Conservation (phyloP, 2,113 vertebrate species). For the Maccullochella peelii region DNA sequence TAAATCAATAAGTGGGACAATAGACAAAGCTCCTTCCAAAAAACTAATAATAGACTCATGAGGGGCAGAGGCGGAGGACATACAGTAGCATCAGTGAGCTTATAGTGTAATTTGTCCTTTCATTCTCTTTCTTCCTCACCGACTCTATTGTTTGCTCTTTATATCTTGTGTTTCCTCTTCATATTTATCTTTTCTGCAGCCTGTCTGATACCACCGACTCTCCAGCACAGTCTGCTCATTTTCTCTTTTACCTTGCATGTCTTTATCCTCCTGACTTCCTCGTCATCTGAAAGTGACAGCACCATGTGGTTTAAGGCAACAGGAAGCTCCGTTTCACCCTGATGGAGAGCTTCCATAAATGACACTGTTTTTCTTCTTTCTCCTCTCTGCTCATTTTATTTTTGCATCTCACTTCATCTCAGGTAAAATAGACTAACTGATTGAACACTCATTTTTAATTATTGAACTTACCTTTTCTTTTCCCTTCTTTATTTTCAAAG, state of each 20-base stretch:
- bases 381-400: not conserved
- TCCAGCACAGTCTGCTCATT: not conserved
- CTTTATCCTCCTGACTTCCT: conserved; percentile 10
- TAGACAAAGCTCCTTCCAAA: not conserved
- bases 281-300: not conserved
- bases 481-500: not conserved
- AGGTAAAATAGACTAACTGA: not conserved
- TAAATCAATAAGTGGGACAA: conserved; percentile 45
- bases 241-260: not conserved
- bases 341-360: conserved; percentile 8
- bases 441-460: not conserved
- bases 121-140: conserved; percentile 1
- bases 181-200: not conserved
- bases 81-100: not conserved
- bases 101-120: conserved; percentile 13
- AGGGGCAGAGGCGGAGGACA: not conserved
- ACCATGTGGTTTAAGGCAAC: not conserved
- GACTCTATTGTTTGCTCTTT: not conserved
- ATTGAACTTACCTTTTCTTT: not conserved
- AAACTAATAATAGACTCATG: conserved; percentile 18
- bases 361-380: not conserved
- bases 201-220: not conserved
- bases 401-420: not conserved
- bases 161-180: conserved; percentile 6
- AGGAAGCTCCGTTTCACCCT: conserved; percentile 11